Evolutionary conservation across 2,888 invertebrate species (phyloP), one percentile per base, ranked within the genome.

Genomic region (Lottia scabra): DNA sequence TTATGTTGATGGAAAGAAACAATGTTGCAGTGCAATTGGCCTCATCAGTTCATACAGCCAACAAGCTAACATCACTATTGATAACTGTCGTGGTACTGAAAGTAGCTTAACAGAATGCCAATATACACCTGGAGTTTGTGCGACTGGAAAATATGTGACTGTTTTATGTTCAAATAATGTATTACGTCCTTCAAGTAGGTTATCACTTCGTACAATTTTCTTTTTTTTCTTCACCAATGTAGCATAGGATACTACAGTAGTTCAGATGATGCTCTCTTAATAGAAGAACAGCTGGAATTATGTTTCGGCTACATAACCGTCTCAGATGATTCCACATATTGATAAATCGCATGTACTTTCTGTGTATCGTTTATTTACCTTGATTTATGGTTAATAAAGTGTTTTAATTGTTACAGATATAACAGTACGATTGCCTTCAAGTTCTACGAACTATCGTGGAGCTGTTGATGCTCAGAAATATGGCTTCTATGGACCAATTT

Each of bases 401-500:
- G 38, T 6, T 4, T 38, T 38, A 38, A 38, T 38, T 38, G 8
- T 38, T 38, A 38, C 10, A 38, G 38, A 6, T 38, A 38, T 38
- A 38, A 38, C 38, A 8, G 38, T 38, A 38, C 38, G 38, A 38
- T 10, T 38, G 8, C 5, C 38, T 8, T 38, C 38, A 38, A 38
- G 38, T 38, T 38, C 38, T 38, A 6, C 10, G 5, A 38, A 1
- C 5, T 38, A 38, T 38, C 38, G 38, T 16, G 90, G 94, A 0
- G 90, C 93, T 43, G 87, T 94, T 12, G 94, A 94, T 87, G 92
- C 94, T 0, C 91, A 92, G 77, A 92, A 93, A 80, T 92, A 92
- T 75, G 93, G 93, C 1, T 91, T 93, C 62, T 95, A 95, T 95
- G 94, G 95, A 10, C 94, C 83, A 0, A 80, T 85, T 10, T 86